A percentile compares a stretch with the other conserved stretches of the same genome.
phyloP scores from a whole-genome alignment of 2,113 vertebrate genomes.

The Athene noctua region DNA sequence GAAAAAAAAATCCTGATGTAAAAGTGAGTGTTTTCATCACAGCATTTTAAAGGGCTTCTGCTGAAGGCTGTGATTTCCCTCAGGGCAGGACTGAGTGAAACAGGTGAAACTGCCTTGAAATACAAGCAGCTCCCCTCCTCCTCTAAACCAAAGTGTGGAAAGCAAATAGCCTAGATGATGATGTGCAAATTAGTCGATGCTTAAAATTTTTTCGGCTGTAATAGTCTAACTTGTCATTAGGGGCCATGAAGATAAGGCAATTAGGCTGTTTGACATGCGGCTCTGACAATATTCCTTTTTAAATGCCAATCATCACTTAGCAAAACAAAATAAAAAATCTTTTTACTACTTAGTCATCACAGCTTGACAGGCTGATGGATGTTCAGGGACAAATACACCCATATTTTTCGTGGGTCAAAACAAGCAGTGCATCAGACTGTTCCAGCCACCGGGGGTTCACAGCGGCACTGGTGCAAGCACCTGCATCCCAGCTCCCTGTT shows the following conservation, averaged over 20 bases:
- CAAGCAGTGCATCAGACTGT: neutral
- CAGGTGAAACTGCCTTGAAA: neutral
- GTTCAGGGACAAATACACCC: neutral
- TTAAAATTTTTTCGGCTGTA: neutral
- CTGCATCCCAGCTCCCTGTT: neutral
- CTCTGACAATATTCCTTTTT: slow-evolving; percentile 2
- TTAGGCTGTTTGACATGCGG: neutral
- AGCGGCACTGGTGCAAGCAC: accelerated
- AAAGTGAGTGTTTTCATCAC: neutral
- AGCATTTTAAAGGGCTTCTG: neutral
- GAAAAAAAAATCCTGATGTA: too few relatives aligned
- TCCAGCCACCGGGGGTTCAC: accelerated
- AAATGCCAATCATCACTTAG: neutral
- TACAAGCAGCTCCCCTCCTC: neutral
- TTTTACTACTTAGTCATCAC: neutral
- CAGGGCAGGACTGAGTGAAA: neutral
- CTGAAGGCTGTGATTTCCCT: neutral
- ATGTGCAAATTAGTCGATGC: neutral
- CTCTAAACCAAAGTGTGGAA: neutral
- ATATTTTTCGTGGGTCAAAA: neutral
- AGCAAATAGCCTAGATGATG: neutral
- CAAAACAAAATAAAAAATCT: neutral
- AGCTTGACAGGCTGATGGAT: neutral
- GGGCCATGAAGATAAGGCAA: neutral
- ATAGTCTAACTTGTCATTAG: neutral